These are phyloP conservation scores for Bursaphelenchus okinawaensis DNA, from an alignment of 2,888 invertebrate species.

Conservation along the genomic window DNA sequence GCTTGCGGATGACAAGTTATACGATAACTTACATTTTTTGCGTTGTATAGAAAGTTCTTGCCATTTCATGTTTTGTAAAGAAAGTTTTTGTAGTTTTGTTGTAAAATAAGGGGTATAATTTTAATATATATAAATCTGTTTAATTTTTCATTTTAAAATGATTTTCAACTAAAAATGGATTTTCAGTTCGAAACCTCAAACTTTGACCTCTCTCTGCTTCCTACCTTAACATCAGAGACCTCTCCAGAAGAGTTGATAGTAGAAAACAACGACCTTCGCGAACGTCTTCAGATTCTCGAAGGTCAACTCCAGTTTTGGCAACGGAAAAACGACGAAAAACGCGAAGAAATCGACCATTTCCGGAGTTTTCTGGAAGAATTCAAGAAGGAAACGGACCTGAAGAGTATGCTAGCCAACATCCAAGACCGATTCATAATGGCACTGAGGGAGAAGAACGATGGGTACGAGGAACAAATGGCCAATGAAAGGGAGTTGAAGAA, in stretches of 20 bases:
- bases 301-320: slow-evolving; percentile 44
- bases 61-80: no score
- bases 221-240: neutral
- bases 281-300: slow-evolving; percentile 37
- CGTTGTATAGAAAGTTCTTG: no score
- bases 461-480: slow-evolving; percentile 31
- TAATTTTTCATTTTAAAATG: no score
- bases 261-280: slow-evolving; percentile 28
- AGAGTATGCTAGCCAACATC: slow-evolving; percentile 44
- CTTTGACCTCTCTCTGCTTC: slow-evolving; percentile 6
- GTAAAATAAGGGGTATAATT: no score
- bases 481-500: slow-evolving; percentile 20
- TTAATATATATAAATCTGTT: no score
- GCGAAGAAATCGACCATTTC: slow-evolving; percentile 40
- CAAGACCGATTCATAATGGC: slow-evolving; percentile 46
- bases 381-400: slow-evolving; percentile 47
- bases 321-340: slow-evolving; percentile 33
- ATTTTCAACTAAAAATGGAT: no score
- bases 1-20: no score
- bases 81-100: no score
- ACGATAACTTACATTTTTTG: no score
- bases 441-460: slow-evolving; percentile 43
- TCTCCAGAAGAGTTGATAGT: slow-evolving; percentile 20
- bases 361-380: slow-evolving; percentile 45
- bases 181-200: neutral